Evolutionary conservation across 2,113 vertebrate genomes (phyloP), one percentile per base, ranked within the genome.

Genomic region (Triplophysa tibetana): DNA sequence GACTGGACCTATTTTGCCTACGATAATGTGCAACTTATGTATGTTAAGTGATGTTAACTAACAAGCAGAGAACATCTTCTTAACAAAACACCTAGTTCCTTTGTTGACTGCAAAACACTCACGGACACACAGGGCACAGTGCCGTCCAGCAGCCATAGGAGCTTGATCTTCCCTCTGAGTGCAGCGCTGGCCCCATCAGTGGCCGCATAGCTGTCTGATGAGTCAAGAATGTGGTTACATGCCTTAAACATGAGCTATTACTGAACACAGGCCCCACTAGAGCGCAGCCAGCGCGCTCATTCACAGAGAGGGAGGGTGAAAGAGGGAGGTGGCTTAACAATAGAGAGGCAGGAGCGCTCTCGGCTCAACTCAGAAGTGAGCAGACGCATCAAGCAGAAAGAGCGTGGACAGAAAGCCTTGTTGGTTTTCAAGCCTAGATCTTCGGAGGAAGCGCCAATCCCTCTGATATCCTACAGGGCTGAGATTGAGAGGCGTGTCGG

Each of bases 191-290:
- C 89, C 91, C 89, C 89, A 89, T 90, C 92, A 88, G 92, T 91
- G 90, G 87, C 92, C 85, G 85, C 94, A 93, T 95, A 94, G 92
- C 95, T 95, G 92, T 87, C 93, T 91, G 92, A 91, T 96, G 95
- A 96, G 92, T 94, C 94, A 96, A 94, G 95, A 96, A 95, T 95
- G 95, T 87, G 93, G 93, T 92, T 91, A 93, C 93, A 92, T 93
- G 92, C 93, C 94, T 93, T 89, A 91, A 90, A 92, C 92, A 92
- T 94, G 90, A 93, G 92, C 90, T 92, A 94, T 93, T 94, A 94
- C 91, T 92, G 93, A 92, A 91, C 81, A 86, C 91, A 90, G 90
- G 88, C 89, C 91, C 86, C 87, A 85, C 86, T 85, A 84, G 89
- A 89, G 89, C 61, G 84, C 87, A 87, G 90, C 89, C 86, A 90